Evolutionary conservation across 2,113 vertebrate genomes (phyloP), one percentile per base, ranked within the genome.

Genomic region (Pontoporia blainvillei): DNA sequence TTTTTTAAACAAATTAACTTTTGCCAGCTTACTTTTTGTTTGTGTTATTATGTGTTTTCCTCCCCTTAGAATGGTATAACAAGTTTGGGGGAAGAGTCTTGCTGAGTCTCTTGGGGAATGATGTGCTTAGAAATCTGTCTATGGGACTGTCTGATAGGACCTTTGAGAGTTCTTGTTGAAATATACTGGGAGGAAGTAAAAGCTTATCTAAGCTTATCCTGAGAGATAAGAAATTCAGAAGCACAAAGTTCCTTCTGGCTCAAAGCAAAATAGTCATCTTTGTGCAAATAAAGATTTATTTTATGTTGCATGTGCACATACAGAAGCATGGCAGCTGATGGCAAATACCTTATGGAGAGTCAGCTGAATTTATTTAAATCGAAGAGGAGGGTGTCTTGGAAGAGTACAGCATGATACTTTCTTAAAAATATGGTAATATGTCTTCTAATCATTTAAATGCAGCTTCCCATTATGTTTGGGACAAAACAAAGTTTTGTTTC

Each of bases 281-380:
- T 83, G 59, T 78, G 54, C 17, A 95, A 97, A 73, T 44, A 75
- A 85, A 34, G 27, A 81, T 95, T 93, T 87, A 49, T 79, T 91
- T 93, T 95, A 82, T 15, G 7, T 59, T 86, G n/a, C 57, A 67
- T 88, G 46, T 82, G 39, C 13, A 81, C 2, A 64, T 36, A 61
- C 1, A 78, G 34, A 69, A 49, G 5, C 34, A 67, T 89, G 31
- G 20, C 1, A 71, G 13, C 18, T 84, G 49, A 27, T 62, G 10
- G 29, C 23, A 90, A 94, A 79, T 14, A 86, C 25, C n/a, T 79
- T 41, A 34, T 62, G 78, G 31, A 62, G 8, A 46, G 34, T 62
- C 49, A 57, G 17, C 17, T 86, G 20, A n/a, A 7, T 52, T 94
- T 49, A 78, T 61, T 87, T 91, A 72, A 91, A 49, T 10, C 81